Evolutionary conservation across 2,113 vertebrate species (phyloP).

Genomic region (Aphyosemion australe): DNA sequence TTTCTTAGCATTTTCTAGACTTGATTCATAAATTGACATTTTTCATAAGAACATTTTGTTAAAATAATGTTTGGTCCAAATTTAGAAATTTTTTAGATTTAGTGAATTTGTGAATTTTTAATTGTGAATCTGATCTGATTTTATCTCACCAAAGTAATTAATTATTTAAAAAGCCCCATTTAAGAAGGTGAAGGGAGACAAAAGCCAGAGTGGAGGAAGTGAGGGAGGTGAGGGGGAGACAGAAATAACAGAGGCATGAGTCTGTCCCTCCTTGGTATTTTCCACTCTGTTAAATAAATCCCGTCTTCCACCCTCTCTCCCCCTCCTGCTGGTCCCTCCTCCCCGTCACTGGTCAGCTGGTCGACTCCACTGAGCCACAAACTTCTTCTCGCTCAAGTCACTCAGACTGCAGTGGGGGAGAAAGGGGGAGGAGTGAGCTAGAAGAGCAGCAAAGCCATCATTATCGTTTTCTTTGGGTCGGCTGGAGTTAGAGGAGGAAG

Average conservation of each 20-base stretch:
- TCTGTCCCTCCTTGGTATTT: conserved; percentile 62
- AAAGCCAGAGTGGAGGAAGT: conserved; percentile 3
- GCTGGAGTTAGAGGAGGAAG: background rate
- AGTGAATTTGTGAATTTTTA: too few species aligned
- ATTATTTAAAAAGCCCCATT: conserved; percentile 1
- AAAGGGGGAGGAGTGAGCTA: background rate
- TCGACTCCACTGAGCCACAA: conserved; percentile 61
- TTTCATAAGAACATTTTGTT: too few species aligned
- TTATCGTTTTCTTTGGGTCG: conserved; percentile 29
- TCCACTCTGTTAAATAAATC: conserved; percentile 64
- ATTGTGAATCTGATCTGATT: too few species aligned
- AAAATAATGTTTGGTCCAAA: too few species aligned
- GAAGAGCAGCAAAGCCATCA: conserved; percentile 6
- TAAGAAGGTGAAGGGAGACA: conserved; percentile 6
- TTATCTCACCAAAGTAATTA: background rate
- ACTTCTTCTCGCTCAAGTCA: conserved; percentile 58
- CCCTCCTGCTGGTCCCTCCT: conserved; percentile 62
- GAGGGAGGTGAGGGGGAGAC: conserved; percentile 13
- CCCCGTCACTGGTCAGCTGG: conserved; percentile 63
- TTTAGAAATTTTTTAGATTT: too few species aligned
- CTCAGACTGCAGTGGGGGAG: conserved; percentile 30
- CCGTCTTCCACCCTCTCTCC: conserved; percentile 45
- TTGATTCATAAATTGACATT: too few species aligned
- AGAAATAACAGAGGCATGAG: conserved; percentile 66
- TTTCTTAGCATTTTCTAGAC: too few species aligned